Percentiles rank a stretch among this genome's conserved stretches.
phyloP scores from a whole-genome alignment of 2,113 vertebrate species.

The Apeltes quadracus region DNA sequence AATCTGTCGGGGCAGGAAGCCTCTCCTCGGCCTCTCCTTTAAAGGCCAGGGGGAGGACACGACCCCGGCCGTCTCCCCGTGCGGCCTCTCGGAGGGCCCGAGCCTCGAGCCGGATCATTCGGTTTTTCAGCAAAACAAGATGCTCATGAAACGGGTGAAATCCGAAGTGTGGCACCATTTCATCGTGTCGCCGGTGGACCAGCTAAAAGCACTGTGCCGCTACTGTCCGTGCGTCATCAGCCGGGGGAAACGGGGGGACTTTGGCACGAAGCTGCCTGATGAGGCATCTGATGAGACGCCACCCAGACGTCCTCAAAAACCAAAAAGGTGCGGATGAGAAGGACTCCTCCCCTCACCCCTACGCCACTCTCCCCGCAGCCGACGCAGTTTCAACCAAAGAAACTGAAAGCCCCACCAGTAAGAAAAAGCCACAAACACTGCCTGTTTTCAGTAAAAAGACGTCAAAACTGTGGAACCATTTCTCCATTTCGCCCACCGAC shows the following conservation, averaged over 20 bases:
- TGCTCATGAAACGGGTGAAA: conserved; percentile 92
- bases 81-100: conserved; percentile 76
- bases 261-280: conserved; percentile 96
- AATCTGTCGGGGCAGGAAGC: conserved; percentile 77
- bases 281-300: conserved; percentile 91
- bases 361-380: conserved; percentile 79
- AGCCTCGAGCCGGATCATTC: conserved; percentile 78
- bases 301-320: conserved; percentile 88
- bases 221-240: conserved; percentile 94
- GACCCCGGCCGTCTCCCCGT: conserved; percentile 80
- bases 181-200: conserved; percentile 88
- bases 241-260: conserved; percentile 90
- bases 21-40: conserved; percentile 81
- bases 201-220: conserved; percentile 91
- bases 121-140: conserved; percentile 93
- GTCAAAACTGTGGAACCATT: conserved; percentile 98
- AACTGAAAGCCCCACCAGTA: conserved; percentile 73
- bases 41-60: conserved; percentile 79
- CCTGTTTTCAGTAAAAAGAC: conserved; percentile 94
- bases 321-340: conserved; percentile 84
- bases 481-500: conserved; percentile 91
- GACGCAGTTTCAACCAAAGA: conserved; percentile 83
- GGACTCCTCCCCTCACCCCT: conserved; percentile 77
- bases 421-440: conserved; percentile 81
- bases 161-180: conserved; percentile 98